Evolutionary conservation across 2,888 invertebrate species (phyloP).

Genomic region (Andrena camellia): DNA sequence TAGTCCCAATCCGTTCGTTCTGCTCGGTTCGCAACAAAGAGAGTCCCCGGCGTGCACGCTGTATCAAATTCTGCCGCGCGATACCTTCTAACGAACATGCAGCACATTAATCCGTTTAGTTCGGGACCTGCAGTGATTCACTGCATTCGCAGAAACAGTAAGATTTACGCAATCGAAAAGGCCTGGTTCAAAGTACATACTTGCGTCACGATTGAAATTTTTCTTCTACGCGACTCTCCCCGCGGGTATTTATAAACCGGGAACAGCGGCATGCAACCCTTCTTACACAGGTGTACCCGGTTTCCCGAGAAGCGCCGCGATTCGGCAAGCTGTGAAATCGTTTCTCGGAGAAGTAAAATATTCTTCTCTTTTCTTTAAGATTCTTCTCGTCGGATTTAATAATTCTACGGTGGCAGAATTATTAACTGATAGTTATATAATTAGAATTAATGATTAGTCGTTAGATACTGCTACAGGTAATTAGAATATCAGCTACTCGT

Average conservation of each 20-base stretch:
- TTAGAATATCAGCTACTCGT: no score
- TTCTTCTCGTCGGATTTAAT: no score
- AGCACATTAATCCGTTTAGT: conserved; percentile 2
- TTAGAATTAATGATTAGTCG: no score
- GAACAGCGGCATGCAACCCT: background rate
- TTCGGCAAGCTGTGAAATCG: background rate
- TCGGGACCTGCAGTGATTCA: conserved; percentile 3
- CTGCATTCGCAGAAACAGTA: background rate
- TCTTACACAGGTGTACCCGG: background rate
- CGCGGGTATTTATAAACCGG: background rate
- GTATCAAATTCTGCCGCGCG: conserved; percentile 1
- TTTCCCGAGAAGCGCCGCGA: background rate
- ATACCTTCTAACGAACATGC: background rate
- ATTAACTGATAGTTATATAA: no score
- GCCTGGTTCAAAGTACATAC: background rate
- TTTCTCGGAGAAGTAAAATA: background rate
- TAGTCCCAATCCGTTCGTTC: background rate
- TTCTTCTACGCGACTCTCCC: background rate
- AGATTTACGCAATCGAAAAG: conserved; percentile 8
- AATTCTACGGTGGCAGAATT: no score
- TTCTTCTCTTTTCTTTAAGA: background rate
- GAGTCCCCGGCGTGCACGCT: background rate
- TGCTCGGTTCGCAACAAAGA: background rate
- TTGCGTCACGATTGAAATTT: conserved; percentile 9
- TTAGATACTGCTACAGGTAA: no score